These are phyloP conservation scores for Oncorhynchus nerka DNA, from an alignment of 2,113 vertebrate species.

Conservation along the genomic window DNA sequence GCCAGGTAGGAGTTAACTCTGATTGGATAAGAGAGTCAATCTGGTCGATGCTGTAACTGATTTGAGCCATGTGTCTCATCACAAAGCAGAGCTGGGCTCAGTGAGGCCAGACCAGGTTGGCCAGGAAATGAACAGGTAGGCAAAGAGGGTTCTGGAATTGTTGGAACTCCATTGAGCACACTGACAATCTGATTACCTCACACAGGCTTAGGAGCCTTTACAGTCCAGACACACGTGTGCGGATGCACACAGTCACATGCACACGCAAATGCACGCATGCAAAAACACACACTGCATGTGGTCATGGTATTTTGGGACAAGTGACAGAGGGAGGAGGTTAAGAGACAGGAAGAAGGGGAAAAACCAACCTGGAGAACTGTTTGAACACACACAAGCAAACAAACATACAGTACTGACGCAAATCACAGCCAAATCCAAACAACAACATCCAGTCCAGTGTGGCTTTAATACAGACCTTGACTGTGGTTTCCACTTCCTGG, in stretches of 20 bases:
- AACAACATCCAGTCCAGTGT: too few species aligned
- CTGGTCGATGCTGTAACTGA: conserved; percentile 13
- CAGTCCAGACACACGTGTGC: neutral
- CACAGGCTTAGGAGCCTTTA: conserved; percentile 11
- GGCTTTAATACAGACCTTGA: neutral
- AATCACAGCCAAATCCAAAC: neutral
- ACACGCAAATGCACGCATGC: neutral
- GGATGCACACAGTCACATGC: neutral
- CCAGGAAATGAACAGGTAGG: conserved; percentile 14
- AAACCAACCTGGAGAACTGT: neutral
- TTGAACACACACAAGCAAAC: neutral
- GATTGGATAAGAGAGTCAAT: neutral
- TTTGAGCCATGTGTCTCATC: conserved; percentile 16
- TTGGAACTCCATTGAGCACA: conserved; percentile 17
- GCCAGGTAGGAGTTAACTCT: neutral
- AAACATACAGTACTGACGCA: neutral
- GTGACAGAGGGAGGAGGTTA: too few species aligned
- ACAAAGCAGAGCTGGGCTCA: conserved; percentile 26
- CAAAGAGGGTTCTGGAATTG: conserved; percentile 27
- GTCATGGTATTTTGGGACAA: too few species aligned
- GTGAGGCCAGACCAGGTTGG: too few species aligned
- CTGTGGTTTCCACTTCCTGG: conserved; percentile 2
- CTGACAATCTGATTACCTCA: neutral
- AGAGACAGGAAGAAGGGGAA: neutral
- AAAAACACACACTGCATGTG: neutral